Conservation (phyloP, 1,140 invertebrate genomes). For the Drosophila micromelanica region DNA sequence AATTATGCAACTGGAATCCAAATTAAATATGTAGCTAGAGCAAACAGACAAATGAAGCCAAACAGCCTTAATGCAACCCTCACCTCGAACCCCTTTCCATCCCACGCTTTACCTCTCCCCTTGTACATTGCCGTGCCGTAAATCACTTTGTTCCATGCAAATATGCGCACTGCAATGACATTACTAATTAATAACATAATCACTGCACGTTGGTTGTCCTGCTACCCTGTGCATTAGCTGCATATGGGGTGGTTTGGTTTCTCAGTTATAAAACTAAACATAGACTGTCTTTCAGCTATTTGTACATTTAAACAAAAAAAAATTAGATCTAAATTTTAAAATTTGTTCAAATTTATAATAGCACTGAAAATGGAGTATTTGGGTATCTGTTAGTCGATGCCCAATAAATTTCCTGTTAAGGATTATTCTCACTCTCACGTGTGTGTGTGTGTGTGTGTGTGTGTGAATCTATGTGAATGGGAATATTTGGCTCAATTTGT, state of each 20-base stretch:
- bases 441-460: slow-evolving; percentile 6
- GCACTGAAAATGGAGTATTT: not conserved
- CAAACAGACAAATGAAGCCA: slow-evolving; percentile 43
- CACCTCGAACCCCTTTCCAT: not conserved
- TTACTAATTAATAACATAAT: slow-evolving; percentile 80
- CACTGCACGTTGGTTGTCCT: slow-evolving; percentile 67
- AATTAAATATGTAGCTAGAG: slow-evolving; percentile 50
- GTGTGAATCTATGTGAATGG: not conserved
- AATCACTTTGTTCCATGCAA: slow-evolving; percentile 69
- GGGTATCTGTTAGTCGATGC: not conserved
- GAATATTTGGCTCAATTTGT: slow-evolving; percentile 50
- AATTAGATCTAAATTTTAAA: too few species aligned
- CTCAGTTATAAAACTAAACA: not conserved
- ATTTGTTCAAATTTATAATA: too few species aligned
- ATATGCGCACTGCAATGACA: slow-evolving; percentile 66
- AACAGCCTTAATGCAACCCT: slow-evolving; percentile 23
- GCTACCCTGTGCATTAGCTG: slow-evolving; percentile 8
- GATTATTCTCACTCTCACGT: slow-evolving; percentile 52
- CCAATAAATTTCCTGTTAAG: slow-evolving; percentile 12
- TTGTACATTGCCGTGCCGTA: slow-evolving; percentile 44
- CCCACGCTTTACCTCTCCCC: not conserved
- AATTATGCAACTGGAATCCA: slow-evolving; percentile 46
- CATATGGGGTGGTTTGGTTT: not conserved
- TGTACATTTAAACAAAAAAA: too few species aligned
- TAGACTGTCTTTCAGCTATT: too few species aligned